Evolutionary conservation across 2,113 vertebrate species (phyloP).

Genomic region (Uropsilus gracilis): DNA sequence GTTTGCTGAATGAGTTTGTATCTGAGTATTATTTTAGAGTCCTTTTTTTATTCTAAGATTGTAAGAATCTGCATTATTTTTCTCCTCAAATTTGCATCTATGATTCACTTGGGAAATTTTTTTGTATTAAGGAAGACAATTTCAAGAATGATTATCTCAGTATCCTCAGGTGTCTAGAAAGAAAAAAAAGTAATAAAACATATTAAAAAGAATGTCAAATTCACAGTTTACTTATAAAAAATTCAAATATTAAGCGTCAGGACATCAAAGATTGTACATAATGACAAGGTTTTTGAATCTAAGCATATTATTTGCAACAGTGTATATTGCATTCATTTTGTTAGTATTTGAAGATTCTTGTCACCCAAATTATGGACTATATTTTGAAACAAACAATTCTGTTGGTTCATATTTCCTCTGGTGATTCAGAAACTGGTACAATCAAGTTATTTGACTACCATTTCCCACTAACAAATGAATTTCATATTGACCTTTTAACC

Average conservation of each 20-base stretch:
- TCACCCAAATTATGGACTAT: neutral
- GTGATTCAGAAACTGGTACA: neutral
- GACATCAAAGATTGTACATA: neutral
- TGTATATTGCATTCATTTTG: neutral
- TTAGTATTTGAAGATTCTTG: neutral
- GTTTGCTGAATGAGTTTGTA: neutral
- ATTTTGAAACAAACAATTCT: neutral
- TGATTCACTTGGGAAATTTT: neutral
- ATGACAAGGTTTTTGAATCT: neutral
- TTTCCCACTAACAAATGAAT: neutral
- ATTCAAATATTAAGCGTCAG: neutral
- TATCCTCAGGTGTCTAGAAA: neutral
- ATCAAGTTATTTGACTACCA: neutral
- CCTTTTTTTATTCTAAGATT: neutral
- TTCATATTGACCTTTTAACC: neutral
- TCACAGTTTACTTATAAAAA: neutral
- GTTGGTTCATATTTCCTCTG: neutral
- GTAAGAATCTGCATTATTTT: neutral
- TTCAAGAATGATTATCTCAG: neutral
- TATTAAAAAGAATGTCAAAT: neutral
- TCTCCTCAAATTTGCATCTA: neutral
- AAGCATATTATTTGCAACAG: neutral
- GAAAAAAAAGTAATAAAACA: neutral
- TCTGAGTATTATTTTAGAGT: neutral
- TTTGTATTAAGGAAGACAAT: neutral